Evolutionary conservation across 2,888 invertebrate genomes (phyloP).

Genomic region (Drosophila vallismaia): DNA sequence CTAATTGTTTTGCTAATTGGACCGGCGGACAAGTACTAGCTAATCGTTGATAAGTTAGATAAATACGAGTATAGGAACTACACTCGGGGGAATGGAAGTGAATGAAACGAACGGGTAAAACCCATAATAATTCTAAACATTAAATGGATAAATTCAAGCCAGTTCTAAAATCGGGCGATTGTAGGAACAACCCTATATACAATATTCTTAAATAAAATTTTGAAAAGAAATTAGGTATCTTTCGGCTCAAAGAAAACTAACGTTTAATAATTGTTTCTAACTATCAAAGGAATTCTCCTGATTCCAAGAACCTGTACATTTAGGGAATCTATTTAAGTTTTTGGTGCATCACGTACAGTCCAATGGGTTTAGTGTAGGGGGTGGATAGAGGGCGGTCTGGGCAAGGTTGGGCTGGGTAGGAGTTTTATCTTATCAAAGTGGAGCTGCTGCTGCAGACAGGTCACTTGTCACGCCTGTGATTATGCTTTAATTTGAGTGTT

Average conservation of each 20-base stretch:
- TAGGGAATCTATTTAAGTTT: background rate
- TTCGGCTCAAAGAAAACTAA: too few species aligned
- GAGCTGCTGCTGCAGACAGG: slow-evolving; percentile 50
- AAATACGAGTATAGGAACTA: slow-evolving; percentile 19
- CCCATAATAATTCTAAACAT: background rate
- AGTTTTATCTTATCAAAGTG: slow-evolving; percentile 60
- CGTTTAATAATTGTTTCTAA: too few species aligned
- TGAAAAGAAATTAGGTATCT: too few species aligned
- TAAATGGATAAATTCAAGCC: too few species aligned
- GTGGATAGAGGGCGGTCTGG: background rate
- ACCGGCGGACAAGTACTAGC: slow-evolving; percentile 28
- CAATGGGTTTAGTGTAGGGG: slow-evolving; percentile 2
- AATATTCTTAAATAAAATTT: too few species aligned
- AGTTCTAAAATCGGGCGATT: too few species aligned
- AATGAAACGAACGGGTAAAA: background rate
- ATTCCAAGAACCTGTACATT: background rate
- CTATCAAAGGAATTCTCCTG: too few species aligned
- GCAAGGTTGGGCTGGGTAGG: slow-evolving; percentile 10
- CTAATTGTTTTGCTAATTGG: slow-evolving; percentile 52
- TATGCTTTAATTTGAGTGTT: slow-evolving; percentile 69
- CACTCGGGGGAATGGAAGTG: slow-evolving; percentile 12
- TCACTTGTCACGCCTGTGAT: slow-evolving; percentile 75
- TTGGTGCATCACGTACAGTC: slow-evolving; percentile 5
- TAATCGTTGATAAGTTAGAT: slow-evolving; percentile 46
- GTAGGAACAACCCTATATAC: too few species aligned